Conservation (phyloP, 2,888 invertebrate species). For the Callyntrura guangdongensis region DNA sequence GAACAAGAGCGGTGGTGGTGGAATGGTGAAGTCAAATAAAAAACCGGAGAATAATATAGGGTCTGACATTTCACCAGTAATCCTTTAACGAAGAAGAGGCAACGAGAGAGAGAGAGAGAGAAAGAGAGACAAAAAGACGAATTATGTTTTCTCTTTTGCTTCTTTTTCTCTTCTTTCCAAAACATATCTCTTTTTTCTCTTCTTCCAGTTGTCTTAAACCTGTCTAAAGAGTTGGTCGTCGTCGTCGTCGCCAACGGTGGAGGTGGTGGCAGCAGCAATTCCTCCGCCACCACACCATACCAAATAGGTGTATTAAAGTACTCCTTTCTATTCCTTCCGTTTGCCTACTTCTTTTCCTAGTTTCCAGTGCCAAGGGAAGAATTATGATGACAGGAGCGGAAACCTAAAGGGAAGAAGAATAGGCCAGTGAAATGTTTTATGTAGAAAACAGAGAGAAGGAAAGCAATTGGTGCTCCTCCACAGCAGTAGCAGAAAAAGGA, state of each 20-base stretch:
- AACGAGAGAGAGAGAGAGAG: neutral
- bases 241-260: constrained; percentile 60
- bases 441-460: constrained; percentile 54
- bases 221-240: constrained; percentile 67
- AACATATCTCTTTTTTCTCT: constrained; percentile 32
- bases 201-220: constrained; percentile 59
- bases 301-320: neutral
- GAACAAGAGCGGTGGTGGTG: neutral
- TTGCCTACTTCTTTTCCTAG: constrained; percentile 23
- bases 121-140: constrained; percentile 57
- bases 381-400: constrained; percentile 79
- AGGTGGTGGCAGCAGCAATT: constrained; percentile 33
- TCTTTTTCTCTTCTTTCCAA: constrained; percentile 53
- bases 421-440: constrained; percentile 64
- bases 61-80: constrained; percentile 57
- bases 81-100: constrained; percentile 43
- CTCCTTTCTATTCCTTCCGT: neutral
- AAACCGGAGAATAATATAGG: constrained; percentile 54
- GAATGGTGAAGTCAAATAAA: constrained; percentile 52
- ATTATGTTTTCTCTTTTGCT: constrained; percentile 55
- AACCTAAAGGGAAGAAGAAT: constrained; percentile 69
- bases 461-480: constrained; percentile 51
- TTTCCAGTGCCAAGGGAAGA: constrained; percentile 76
- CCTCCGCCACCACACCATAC: constrained; percentile 46
- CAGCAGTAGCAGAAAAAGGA: neutral